Percentiles rank a stretch among this genome's conserved stretches.
phyloP scores from a whole-genome alignment of 2,113 vertebrate genomes.

The Chamaetylas fuelleborni region DNA sequence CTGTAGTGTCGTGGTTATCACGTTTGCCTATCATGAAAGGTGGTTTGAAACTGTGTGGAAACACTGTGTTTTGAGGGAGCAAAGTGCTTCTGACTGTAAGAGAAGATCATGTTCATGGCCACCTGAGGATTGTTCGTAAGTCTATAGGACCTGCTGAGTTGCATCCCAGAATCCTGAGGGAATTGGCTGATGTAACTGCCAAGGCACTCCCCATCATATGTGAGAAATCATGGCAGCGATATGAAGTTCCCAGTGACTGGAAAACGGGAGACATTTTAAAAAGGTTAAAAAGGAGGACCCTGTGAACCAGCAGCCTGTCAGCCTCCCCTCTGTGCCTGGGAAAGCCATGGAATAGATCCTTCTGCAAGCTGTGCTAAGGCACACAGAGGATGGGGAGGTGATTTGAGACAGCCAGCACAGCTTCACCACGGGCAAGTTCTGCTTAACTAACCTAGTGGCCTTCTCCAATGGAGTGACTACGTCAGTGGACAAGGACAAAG shows the following conservation, averaged over 20 bases:
- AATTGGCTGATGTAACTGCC: not conserved
- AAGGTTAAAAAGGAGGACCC: not conserved
- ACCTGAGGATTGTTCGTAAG: not conserved
- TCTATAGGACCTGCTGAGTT: not conserved
- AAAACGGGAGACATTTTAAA: not conserved
- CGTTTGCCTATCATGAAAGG: rapidly evolving
- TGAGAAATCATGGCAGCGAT: not conserved
- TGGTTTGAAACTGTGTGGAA: not conserved
- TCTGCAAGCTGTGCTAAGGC: not conserved
- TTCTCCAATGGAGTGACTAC: not conserved
- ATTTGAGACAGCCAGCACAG: not conserved
- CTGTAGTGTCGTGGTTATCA: not conserved
- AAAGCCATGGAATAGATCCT: not conserved
- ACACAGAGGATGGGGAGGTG: not conserved
- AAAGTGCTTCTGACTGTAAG: not conserved
- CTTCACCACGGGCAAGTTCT: not conserved
- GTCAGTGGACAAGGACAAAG: not conserved
- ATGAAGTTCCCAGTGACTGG: not conserved
- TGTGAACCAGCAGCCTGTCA: not conserved
- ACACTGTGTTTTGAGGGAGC: not conserved
- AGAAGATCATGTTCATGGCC: not conserved
- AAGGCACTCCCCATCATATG: not conserved
- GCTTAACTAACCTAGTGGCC: not conserved
- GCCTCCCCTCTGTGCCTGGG: not conserved
- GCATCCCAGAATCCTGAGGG: not conserved